Conservation (phyloP, 2,113 vertebrate genomes). For the Oceanites oceanicus region DNA sequence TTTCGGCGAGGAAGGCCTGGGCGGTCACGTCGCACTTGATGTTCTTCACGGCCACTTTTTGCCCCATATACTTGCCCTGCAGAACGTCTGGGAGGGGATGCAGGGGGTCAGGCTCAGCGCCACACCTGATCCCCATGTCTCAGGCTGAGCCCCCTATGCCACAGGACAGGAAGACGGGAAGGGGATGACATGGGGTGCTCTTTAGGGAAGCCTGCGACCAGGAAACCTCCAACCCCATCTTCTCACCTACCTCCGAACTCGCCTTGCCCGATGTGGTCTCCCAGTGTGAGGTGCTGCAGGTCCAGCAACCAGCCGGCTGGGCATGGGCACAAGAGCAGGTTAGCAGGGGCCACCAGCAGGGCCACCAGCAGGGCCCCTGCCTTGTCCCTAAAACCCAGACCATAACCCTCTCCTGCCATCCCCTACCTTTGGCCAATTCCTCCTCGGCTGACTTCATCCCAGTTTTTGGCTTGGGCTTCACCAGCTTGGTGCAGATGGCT, state of each 20-base stretch:
- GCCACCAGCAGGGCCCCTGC: too few relatives aligned
- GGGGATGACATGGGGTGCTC: not conserved
- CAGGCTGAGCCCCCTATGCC: not conserved
- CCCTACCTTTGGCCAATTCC: constrained; percentile 86
- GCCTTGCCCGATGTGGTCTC: constrained; percentile 84
- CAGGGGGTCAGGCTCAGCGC: not conserved
- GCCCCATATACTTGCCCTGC: constrained; percentile 85
- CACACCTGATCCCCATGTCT: accelerated
- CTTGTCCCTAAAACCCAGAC: not conserved
- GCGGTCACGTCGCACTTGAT: constrained; percentile 91
- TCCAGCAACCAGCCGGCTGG: constrained; percentile 89
- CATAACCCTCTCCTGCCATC: not conserved
- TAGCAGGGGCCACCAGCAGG: not conserved
- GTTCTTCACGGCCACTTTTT: constrained; percentile 92
- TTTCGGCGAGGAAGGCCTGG: constrained; percentile 89
- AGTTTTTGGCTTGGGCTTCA: constrained; percentile 85
- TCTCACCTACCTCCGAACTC: constrained; percentile 87
- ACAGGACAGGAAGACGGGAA: not conserved
- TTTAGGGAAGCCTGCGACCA: accelerated
- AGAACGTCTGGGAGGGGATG: constrained; percentile 76
- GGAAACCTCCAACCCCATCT: not conserved
- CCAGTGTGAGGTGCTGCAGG: constrained; percentile 79
- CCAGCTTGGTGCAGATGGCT: constrained; percentile 84
- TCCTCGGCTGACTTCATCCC: constrained; percentile 85
- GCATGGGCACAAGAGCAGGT: not conserved